Base-by-base conservation (phyloP, 2,888 invertebrate genomes). In the Archips crataeganus region DNA sequence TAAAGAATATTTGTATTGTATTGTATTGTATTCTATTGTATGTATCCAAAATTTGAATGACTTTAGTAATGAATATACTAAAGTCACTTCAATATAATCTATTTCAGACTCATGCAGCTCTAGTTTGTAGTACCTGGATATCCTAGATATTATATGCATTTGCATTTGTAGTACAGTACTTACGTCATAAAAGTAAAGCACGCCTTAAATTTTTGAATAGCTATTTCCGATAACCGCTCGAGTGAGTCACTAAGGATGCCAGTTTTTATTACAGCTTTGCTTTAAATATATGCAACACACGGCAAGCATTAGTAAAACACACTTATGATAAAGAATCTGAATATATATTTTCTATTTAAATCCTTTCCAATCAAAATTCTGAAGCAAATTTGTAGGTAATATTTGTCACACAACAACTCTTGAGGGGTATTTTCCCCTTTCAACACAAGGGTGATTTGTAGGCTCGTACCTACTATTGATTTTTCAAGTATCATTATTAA, bases 161-260 rank as follows among this genome's bases (percentile, higher is more conserved):
- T 34, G 9, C 49, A n/a, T 51, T 23, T 57, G 66, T 36, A 23
- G 54, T 23, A 54, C 61, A n/a, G 10, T 62, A 70, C 42, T 74
- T 45, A 61, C 69, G 54, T 70, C 70, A 65, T 70, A 64, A 64
- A 73, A 65, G 42, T 65, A 15, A 70, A 65, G 60, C 65, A 51
- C n/a, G 51, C 51, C 13, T 70, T 42, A 54, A 65, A 74, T 10
- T 69, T 63, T 69, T 74, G 60, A 69, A 49, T 42, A 65, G 36
- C 64, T 23, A 60, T 61, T 60, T 69, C 65, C 65, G 60, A 74
- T 70, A 60, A 3, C 54, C 54, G 23, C 32, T 39, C 47, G 59
- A 34, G 64, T 70, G 69, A 70, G 59, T 69, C 63, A 69, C 57
- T 59, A 49, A 65, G 70, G 64, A 71, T 66, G 65, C 60, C 57